Evolutionary conservation across 2,888 invertebrate genomes (phyloP).

Genomic region (Lepidocyrtinus sp.): DNA sequence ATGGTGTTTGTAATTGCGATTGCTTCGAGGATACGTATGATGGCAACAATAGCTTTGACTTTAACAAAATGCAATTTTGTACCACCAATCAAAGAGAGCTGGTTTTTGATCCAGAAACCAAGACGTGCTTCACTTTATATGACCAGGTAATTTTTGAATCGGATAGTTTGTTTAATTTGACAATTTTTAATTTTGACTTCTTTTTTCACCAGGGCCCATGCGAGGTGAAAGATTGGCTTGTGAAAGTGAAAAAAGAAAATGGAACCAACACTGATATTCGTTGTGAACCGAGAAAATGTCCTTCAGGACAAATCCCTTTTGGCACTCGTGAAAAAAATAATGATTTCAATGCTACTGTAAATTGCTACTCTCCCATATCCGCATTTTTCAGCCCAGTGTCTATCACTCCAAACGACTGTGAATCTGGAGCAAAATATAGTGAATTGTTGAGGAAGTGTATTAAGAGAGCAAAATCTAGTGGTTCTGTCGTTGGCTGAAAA

Average conservation of each 20-base stretch:
- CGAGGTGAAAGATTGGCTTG: conserved; percentile 26
- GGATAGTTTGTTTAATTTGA: not conserved
- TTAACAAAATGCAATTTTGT: not conserved
- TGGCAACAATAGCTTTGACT: not conserved
- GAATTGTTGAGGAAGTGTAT: conserved; percentile 23
- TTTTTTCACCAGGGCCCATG: conserved; percentile 33
- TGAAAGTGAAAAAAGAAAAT: not conserved
- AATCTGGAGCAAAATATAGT: conserved; percentile 24
- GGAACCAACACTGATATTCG: not conserved
- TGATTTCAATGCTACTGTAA: not conserved
- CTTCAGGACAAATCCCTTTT: not conserved
- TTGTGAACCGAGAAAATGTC: conserved; percentile 36
- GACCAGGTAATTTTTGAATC: conserved; percentile 27
- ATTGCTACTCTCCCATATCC: not conserved
- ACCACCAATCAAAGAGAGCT: not conserved
- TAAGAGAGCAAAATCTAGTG: not conserved
- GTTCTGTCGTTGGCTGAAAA: not conserved
- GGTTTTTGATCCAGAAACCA: conserved; percentile 9
- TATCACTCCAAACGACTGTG: conserved; percentile 12
- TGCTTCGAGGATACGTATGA: conserved; percentile 24
- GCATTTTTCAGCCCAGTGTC: not conserved
- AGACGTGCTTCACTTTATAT: conserved; percentile 22
- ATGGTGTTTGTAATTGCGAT: conserved; percentile 33
- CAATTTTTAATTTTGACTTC: not conserved
- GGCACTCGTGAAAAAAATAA: no score